Evolutionary conservation across 2,888 invertebrate species (phyloP), one percentile per base, ranked within the genome.

Genomic region (Sphecodes monilicornis): DNA sequence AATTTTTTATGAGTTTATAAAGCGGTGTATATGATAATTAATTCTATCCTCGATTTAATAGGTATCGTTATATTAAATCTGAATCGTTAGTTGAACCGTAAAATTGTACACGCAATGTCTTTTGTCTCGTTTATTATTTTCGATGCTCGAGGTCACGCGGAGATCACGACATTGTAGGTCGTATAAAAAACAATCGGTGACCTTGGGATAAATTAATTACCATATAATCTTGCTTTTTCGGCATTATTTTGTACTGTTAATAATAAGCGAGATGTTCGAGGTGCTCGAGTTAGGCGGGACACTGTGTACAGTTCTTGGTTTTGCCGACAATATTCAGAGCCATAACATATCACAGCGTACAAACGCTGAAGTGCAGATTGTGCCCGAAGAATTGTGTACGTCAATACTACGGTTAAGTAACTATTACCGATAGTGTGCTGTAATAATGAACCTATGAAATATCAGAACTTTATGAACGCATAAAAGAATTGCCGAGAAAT

Each of bases 1-100:
- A 50, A 74, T 80, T 60, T 68, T 13, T 69, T 78, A 71, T 60
- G 50, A 80, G 54, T 60, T 83, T 83, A 72, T 72, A 72, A 18
- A 57, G 71, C 43, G n/a, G 29, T 46, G 29, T 66, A 26, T 46
- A 64, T 29, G 46, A 75, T 66, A 66, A 64, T 26, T 74, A 74
- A 75, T 41, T 64, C 18, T 43, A 41, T 64, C 11, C 11, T 32
- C 11, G 18, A 64, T 29, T 41, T 29, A 36, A n/a, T 39, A 32
- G 22, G 39, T 39, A 36, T 68, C 22, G 66, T 36, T 68, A 39
- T 68, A 68, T 13, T n/a, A 68, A 36, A 68, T 68, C 36, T 36
- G 66, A 68, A 68, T 39, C 36, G 36, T 39, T 39, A 39, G 36
- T 68, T 22, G 22, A 68, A 39, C 36, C 39, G 10, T 68, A 39